Evolutionary conservation across 2,113 vertebrate genomes (phyloP).

Genomic region (Lasiurus borealis): DNA sequence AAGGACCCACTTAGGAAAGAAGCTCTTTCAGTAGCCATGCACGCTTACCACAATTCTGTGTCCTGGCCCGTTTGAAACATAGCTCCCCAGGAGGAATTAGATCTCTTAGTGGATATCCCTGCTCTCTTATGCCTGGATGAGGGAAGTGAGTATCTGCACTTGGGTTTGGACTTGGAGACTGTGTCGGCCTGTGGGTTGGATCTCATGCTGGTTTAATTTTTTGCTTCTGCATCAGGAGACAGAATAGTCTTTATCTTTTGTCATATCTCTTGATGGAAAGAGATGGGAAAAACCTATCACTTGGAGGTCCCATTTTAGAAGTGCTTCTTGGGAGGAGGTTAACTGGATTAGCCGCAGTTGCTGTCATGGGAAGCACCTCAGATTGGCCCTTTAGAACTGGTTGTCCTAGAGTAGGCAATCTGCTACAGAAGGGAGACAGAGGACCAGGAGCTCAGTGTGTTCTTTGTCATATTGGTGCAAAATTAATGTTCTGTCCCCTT

Average conservation of each 20-base stretch:
- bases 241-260: background rate
- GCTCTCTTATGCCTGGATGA: background rate
- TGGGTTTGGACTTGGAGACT: background rate
- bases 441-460: background rate
- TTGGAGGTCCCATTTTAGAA: background rate
- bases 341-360: background rate
- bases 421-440: background rate
- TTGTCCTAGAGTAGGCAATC: background rate
- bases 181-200: background rate
- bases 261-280: background rate
- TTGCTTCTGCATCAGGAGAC: slow-evolving; percentile 40
- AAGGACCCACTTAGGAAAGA: slow-evolving; percentile 81
- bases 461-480: background rate
- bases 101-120: background rate
- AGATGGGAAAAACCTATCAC: background rate
- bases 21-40: slow-evolving; percentile 51
- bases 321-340: background rate
- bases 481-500: background rate
- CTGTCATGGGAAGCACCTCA: background rate
- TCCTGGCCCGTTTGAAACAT: background rate
- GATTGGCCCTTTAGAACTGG: background rate
- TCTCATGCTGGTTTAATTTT: background rate
- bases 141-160: background rate
- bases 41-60: background rate
- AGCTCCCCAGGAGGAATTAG: background rate